Evolutionary conservation across 2,113 vertebrate species (phyloP).

Genomic region (Hoplias malabaricus): DNA sequence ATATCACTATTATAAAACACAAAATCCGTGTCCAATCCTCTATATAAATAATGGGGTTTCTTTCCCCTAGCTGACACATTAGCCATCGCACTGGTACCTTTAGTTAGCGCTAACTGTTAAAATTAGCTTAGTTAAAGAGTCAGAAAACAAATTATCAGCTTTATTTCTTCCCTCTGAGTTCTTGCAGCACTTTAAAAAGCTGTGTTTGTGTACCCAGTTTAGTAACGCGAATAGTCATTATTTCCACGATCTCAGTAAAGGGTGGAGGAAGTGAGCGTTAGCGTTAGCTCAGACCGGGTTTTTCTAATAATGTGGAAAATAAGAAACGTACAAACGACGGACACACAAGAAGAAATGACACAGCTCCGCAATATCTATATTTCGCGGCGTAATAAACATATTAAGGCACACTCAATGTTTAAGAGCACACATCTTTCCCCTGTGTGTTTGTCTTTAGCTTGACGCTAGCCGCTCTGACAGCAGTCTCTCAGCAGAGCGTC

Average conservation of each 20-base stretch:
- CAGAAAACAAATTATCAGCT: not conserved
- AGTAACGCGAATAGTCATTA: not conserved
- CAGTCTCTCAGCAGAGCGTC: slow-evolving; percentile 8
- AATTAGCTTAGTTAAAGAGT: not conserved
- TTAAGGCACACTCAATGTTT: not conserved
- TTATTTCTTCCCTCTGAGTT: not conserved
- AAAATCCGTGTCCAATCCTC: not conserved
- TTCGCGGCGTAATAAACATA: too few relatives aligned
- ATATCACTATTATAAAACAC: not conserved
- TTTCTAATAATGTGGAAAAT: not conserved
- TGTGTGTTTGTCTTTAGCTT: slow-evolving; percentile 59
- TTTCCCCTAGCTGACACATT: too few relatives aligned
- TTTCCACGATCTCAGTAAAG: not conserved
- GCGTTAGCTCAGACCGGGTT: not conserved
- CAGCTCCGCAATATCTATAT: not conserved
- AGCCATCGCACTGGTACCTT: not conserved
- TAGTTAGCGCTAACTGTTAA: not conserved
- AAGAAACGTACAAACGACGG: not conserved
- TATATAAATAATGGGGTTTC: not conserved
- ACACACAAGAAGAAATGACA: not conserved
- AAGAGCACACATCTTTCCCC: slow-evolving; percentile 36
- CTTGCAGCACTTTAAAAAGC: not conserved
- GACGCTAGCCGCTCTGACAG: slow-evolving; percentile 43
- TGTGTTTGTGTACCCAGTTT: not conserved
- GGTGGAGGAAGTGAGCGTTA: not conserved